phyloP scores from a whole-genome alignment of 2,113 vertebrate species.

The Tupaia tana region DNA sequence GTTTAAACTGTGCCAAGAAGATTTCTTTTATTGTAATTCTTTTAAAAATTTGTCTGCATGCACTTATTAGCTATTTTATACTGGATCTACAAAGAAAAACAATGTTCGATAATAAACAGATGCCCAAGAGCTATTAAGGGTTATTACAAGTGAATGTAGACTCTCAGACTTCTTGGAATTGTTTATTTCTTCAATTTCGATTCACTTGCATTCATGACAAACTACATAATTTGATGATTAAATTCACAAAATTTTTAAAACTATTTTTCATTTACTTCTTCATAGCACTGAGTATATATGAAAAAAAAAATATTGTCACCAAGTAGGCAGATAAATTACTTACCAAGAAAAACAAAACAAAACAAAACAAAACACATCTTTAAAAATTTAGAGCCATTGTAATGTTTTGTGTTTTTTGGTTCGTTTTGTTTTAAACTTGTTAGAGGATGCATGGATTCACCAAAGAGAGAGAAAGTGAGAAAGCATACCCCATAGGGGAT shows the following conservation, averaged over 20 bases:
- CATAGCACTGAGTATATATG: no score
- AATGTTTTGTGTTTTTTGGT: no score
- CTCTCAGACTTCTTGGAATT: background rate
- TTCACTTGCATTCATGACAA: background rate
- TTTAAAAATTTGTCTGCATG: background rate
- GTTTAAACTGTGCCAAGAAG: background rate
- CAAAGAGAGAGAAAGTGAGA: no score
- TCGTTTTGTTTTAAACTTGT: no score
- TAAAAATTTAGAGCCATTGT: background rate
- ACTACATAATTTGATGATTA: background rate
- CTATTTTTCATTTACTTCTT: background rate
- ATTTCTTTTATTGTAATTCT: background rate
- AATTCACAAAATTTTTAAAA: background rate
- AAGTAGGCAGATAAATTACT: background rate
- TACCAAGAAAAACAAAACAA: background rate
- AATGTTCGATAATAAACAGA: background rate
- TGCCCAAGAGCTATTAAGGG: background rate
- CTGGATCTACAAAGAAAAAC: background rate
- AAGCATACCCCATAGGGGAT: no score
- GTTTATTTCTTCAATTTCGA: background rate
- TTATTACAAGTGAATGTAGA: background rate
- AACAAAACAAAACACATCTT: background rate
- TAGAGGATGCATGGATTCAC: no score
- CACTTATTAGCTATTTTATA: background rate
- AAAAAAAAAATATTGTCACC: background rate